A percentile compares a stretch with the other conserved stretches of the same genome.
Conservation (phyloP, 2,113 vertebrate genomes). For the Condylura cristata region DNA sequence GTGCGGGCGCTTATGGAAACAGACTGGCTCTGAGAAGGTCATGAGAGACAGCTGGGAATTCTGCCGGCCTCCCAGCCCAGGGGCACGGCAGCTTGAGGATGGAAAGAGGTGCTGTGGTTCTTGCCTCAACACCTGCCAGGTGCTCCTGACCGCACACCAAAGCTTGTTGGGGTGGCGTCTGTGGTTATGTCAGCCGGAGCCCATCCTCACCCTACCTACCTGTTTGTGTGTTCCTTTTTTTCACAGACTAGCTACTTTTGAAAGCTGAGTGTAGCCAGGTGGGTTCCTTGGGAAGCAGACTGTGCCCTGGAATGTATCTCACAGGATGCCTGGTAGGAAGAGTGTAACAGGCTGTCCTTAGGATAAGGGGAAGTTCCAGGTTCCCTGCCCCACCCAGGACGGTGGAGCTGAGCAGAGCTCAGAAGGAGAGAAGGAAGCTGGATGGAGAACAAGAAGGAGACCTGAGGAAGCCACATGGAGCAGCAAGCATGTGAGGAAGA, state of each 20-base stretch:
- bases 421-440: too few species aligned
- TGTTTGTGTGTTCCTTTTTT: background rate
- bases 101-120: background rate
- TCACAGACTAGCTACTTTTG: background rate
- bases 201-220: background rate
- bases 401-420: too few species aligned
- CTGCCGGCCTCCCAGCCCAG: background rate
- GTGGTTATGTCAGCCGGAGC: background rate
- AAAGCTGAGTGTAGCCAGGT: background rate
- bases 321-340: background rate
- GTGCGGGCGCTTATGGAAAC: background rate
- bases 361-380: too few species aligned
- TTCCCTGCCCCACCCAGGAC: too few species aligned
- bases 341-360: too few species aligned
- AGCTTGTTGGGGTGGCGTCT: background rate
- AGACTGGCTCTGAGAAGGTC: background rate
- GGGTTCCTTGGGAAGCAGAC: background rate
- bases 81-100: background rate
- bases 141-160: background rate
- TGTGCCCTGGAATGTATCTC: background rate
- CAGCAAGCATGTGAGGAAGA: too few species aligned
- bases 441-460: too few species aligned
- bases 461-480: too few species aligned
- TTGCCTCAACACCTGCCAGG: background rate
- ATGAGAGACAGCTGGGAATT: background rate